Evolutionary conservation across 2,888 invertebrate genomes (phyloP), one percentile per base, ranked within the genome.

Genomic region (Xestia xanthographa): DNA sequence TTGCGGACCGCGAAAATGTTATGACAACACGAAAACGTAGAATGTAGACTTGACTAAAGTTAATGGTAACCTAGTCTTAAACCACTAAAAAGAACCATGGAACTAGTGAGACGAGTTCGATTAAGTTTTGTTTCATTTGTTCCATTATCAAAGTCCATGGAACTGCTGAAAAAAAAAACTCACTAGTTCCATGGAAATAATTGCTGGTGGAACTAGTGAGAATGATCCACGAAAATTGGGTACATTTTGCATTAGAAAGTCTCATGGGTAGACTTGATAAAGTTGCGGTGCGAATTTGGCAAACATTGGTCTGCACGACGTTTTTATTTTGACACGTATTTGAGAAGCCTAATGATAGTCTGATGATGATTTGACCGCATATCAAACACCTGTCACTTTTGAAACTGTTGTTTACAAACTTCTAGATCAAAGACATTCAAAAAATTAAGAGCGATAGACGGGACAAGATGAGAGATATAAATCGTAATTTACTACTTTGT

Each of bases 1-100:
- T 70, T 77, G 85, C 72, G 82, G 78, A 83, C 85, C 82, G 80
- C 88, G 76, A 87, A 88, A 83, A 84, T 69, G 72, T 75, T 71
- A 65, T 43, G 60, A 71, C n/a, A 75, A 76, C 82, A 70, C 70
- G 77, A 77, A 79, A 70, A 45, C 50, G 43, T 38, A 38, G 34
- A 82, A 74, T 83, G 58, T 63, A 63, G 66, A 77, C 53, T 69
- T 62, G 48, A 38, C 53, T 62, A 38, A 75, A 73, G 38, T 60
- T 72, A 48, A 62, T 71, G 50, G 50, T 48, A 82, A 69, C 41
- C 12, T 76, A 58, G 71, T 75, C 34, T 68, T 43, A 60, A 81
- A 82, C 77, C n/a, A n/a, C n/a, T n/a, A n/a, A n/a, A n/a, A n/a
- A n/a, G n/a, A n/a, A n/a, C n/a, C n/a, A n/a, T n/a, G n/a, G n/a